Percentiles rank a stretch among this genome's conserved stretches.
Conservation (phyloP, 2,888 invertebrate genomes). For the Anoplius nigerrimus region DNA sequence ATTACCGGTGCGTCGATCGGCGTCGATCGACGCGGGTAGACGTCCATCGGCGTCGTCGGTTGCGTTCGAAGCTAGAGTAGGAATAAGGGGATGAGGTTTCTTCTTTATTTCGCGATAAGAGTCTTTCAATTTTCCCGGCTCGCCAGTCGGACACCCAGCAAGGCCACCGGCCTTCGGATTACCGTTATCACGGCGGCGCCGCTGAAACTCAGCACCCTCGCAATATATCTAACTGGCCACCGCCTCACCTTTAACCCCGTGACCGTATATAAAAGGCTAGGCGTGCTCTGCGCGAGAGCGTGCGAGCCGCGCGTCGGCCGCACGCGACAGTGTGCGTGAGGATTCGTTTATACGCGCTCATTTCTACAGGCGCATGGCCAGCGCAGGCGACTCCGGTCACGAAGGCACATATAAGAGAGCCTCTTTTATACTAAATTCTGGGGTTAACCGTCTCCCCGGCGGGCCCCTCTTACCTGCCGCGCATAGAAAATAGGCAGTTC, state of each 20-base stretch:
- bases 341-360: background rate
- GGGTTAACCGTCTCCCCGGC: slow-evolving; percentile 47
- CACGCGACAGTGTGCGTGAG: slow-evolving; percentile 18
- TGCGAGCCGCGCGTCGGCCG: background rate
- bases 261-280: slow-evolving; percentile 54
- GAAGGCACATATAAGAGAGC: background rate
- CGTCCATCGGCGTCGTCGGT: no score
- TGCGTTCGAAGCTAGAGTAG: no score
- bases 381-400: background rate
- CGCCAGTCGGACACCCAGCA: slow-evolving; percentile 17
- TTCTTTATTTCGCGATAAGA: slow-evolving; percentile 18
- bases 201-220: slow-evolving; percentile 55
- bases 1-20: background rate
- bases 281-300: background rate
- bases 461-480: slow-evolving; percentile 34
- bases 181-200: slow-evolving; percentile 54
- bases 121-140: slow-evolving; percentile 45
- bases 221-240: slow-evolving; percentile 57
- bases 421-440: slow-evolving; percentile 53
- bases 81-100: background rate
- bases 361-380: background rate
- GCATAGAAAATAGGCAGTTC: slow-evolving; percentile 47
- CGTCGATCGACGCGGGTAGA: background rate
- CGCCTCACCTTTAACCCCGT: slow-evolving; percentile 53
- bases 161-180: slow-evolving; percentile 47